These are phyloP conservation scores for Heliconius congener DNA, from an alignment of 1,140 invertebrate species.

Conservation along the genomic window DNA sequence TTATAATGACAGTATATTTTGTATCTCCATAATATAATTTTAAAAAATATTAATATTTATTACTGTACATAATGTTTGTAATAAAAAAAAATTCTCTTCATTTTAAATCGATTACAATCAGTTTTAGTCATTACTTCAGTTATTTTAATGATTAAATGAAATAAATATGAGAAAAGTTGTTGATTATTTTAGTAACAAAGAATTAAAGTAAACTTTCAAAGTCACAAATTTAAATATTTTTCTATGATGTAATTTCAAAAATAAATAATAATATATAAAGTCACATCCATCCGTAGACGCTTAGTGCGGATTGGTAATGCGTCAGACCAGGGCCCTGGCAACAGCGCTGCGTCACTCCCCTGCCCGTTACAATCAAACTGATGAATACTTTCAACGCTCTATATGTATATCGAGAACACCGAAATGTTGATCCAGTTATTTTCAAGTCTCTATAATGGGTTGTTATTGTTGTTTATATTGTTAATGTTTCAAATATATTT, in stretches of 20 bases:
- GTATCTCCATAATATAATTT: background rate
- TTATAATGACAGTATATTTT: background rate
- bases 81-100: no score
- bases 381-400: conserved; percentile 70
- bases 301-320: conserved; percentile 49
- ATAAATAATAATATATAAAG: conserved; percentile 32
- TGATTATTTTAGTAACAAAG: no score
- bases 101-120: no score
- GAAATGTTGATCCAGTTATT: conserved; percentile 40
- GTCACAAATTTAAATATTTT: background rate
- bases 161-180: no score
- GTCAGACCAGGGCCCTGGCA: conserved; percentile 59
- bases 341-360: conserved; percentile 60
- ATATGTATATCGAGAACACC: conserved; percentile 27
- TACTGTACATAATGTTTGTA: no score
- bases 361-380: conserved; percentile 66
- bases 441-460: conserved; percentile 27
- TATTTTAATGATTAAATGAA: no score
- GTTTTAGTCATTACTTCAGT: no score
- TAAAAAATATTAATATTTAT: no score
- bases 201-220: background rate
- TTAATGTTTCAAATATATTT: background rate
- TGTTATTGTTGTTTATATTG: conserved; percentile 6
- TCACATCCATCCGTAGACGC: conserved; percentile 55
- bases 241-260: background rate